These are phyloP conservation scores for Apamea epomidion DNA, from an alignment of 2,888 invertebrate genomes.

Conservation along the genomic window DNA sequence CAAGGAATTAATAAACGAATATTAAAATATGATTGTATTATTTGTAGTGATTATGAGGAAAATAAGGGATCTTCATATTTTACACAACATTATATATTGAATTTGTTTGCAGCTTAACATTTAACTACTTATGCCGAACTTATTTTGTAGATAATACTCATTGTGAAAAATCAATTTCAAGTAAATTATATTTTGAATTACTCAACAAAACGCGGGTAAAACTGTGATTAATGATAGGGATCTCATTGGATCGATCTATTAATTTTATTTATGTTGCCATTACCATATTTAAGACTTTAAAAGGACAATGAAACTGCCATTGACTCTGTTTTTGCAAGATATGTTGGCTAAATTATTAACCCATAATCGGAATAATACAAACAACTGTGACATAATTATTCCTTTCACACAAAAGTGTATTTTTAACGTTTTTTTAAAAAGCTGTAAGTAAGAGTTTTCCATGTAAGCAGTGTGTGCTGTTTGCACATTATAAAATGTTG, in stretches of 20 bases:
- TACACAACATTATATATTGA: conserved; percentile 58
- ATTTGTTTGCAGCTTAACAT: conserved; percentile 44
- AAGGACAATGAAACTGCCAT: conserved; percentile 28
- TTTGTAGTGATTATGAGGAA: conserved; percentile 38
- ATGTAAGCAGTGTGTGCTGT: conserved; percentile 9
- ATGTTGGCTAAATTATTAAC: neutral
- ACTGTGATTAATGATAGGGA: conserved; percentile 63
- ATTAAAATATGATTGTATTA: conserved; percentile 44
- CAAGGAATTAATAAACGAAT: conserved; percentile 46
- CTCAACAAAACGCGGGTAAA: conserved; percentile 49
- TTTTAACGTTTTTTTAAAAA: neutral
- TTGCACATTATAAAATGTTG: conserved; percentile 7
- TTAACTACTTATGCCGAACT: conserved; percentile 28
- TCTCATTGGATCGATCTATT: conserved; percentile 58
- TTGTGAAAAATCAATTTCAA: conserved; percentile 45
- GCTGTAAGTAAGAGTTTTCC: neutral
- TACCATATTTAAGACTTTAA: conserved; percentile 30
- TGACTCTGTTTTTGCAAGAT: conserved; percentile 3
- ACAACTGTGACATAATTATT: neutral
- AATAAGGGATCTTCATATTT: conserved; percentile 15
- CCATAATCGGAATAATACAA: conserved; percentile 5
- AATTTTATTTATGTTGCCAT: conserved; percentile 56
- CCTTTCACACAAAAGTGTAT: neutral
- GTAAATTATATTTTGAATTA: conserved; percentile 30
- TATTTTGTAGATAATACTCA: conserved; percentile 57